A percentile compares a stretch with the other conserved stretches of the same genome.
Conservation (phyloP, 2,888 invertebrate species). For the Lepidocyrtoides sp. region DNA sequence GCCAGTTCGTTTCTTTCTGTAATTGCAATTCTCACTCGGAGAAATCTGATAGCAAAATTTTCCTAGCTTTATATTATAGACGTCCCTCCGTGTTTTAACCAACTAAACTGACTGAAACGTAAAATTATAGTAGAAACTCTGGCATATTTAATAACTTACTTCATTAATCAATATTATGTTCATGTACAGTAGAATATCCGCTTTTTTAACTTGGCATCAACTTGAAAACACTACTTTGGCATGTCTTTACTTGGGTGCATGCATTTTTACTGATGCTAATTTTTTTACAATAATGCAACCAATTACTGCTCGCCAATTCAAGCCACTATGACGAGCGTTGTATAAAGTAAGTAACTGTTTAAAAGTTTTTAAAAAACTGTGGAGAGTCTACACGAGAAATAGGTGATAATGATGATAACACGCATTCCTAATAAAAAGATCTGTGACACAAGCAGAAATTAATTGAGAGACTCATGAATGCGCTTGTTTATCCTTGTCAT, state of each 20-base stretch:
- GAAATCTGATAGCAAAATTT: conserved; percentile 41
- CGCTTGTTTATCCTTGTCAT: conserved; percentile 43
- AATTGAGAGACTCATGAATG: conserved; percentile 14
- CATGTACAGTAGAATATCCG: conserved; percentile 15
- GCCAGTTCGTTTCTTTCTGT: conserved; percentile 14
- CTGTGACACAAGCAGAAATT: not conserved
- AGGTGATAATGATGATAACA: not conserved
- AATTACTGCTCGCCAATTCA: not conserved
- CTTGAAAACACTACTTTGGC: not conserved
- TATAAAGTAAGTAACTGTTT: no score
- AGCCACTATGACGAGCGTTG: not conserved
- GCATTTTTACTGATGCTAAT: not conserved
- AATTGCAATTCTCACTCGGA: conserved; percentile 44
- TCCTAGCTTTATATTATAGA: not conserved
- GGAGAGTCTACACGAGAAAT: not conserved
- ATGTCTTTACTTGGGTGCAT: not conserved
- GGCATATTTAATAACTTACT: not conserved
- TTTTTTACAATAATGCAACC: not conserved
- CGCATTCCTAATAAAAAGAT: not conserved
- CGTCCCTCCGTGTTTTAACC: not conserved
- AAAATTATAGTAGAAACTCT: conserved; percentile 15
- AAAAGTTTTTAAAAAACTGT: not conserved
- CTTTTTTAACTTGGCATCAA: not conserved
- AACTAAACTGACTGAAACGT: not conserved
- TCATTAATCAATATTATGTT: not conserved